phyloP scores from a whole-genome alignment of 92 coral and sea anemone genomes.

The Paragorgia papillata region DNA sequence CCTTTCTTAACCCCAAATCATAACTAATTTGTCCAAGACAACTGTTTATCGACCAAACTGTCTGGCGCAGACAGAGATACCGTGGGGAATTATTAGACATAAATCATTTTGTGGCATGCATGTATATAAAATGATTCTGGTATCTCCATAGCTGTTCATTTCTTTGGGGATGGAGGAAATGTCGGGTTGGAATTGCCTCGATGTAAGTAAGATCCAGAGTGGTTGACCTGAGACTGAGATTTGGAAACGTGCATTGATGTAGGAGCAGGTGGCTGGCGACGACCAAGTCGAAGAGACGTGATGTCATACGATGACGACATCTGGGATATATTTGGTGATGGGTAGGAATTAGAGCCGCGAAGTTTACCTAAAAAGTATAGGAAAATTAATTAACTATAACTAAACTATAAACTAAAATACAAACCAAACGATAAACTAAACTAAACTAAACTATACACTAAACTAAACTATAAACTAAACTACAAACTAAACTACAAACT shows the following conservation, averaged over 20 bases:
- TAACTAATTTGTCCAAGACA: no score
- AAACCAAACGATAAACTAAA: not conserved
- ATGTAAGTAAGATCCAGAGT: conserved; percentile 9
- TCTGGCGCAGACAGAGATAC: no score
- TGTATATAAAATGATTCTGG: no score
- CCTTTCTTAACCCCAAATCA: no score
- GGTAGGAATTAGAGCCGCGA: conserved; percentile 40
- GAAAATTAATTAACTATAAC: not conserved
- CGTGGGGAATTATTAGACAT: no score
- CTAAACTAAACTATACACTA: not conserved
- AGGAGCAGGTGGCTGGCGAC: conserved; percentile 21
- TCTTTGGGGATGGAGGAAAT: conserved; percentile 3
- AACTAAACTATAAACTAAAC: not conserved
- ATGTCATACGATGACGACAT: conserved; percentile 16
- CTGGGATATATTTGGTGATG: conserved; percentile 12
- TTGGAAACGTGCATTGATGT: conserved; percentile 4
- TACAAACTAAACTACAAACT: not conserved
- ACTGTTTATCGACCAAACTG: no score
- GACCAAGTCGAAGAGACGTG: conserved; percentile 25
- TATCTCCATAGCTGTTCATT: no score
- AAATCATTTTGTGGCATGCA: no score
- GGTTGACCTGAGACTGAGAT: conserved; percentile 9
- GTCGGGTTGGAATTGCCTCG: conserved; percentile 33
- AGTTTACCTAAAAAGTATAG: conserved; percentile 19
- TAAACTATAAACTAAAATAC: no score